A percentile compares a stretch with the other conserved stretches of the same genome.
These are phyloP conservation scores for Andrena haemorrhoa DNA, from an alignment of 2,888 invertebrate genomes.

Conservation along the genomic window DNA sequence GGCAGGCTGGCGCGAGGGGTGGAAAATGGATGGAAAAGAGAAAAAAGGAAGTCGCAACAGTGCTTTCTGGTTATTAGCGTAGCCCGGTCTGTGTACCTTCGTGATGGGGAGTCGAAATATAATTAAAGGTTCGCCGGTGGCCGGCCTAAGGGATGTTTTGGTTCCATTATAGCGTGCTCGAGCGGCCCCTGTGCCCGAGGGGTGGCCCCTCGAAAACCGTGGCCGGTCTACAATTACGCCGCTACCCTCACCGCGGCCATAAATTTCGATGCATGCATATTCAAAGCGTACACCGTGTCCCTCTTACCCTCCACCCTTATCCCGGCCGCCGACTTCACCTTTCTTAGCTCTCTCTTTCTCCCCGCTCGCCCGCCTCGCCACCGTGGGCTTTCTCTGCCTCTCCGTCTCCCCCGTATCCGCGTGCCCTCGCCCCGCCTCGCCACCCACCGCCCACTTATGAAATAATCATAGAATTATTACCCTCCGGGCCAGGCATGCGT, in stretches of 20 bases:
- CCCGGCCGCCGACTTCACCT: constrained; percentile 13
- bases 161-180: constrained; percentile 78
- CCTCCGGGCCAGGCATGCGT: constrained; percentile 50
- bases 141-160: constrained; percentile 82
- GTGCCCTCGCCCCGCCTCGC: background rate
- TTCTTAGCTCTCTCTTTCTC: constrained; percentile 21
- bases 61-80: constrained; percentile 65
- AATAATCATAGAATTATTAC: constrained; percentile 83
- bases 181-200: constrained; percentile 42
- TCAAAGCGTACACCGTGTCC: constrained; percentile 69
- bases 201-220: constrained; percentile 60
- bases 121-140: constrained; percentile 79
- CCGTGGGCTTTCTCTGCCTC: constrained; percentile 5
- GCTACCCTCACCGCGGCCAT: constrained; percentile 75
- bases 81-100: constrained; percentile 41
- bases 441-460: constrained; percentile 76
- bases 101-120: constrained; percentile 73
- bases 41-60: constrained; percentile 45
- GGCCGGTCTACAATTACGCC: constrained; percentile 77
- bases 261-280: constrained; percentile 83
- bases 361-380: background rate
- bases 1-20: background rate
- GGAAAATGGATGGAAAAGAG: background rate
- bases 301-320: background rate
- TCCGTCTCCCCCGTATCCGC: constrained; percentile 7